Base-by-base conservation (phyloP, 2,888 invertebrate species). In the Coenonympha arcania region DNA sequence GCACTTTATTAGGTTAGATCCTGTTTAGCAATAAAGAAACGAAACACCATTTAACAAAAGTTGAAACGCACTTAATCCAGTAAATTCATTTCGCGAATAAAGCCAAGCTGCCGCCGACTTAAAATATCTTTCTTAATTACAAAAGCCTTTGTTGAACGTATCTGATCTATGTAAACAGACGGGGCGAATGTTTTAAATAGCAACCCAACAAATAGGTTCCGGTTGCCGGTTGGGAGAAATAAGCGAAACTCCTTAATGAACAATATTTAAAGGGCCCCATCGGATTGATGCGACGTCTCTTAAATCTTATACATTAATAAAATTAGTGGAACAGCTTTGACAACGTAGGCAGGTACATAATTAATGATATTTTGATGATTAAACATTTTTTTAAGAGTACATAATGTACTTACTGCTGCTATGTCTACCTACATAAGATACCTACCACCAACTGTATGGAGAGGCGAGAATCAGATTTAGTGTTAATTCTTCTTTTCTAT, bases 41-140 rank as follows among this genome's bases (percentile, higher is more conserved):
- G 57, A 60, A 62, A 56, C 60, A 54, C 56, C 54, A 63, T 66
- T 62, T 66, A 70, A 69, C 72, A 66, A 77, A 78, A 77, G 70
- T 78, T 70, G 71, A 76, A 79, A 76, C 76, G 73, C 73, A 79
- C 75, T 79, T 76, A 75, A 77, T 76, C 71, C 74, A 80, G 77
- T 81, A 81, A 83, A 84, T 82, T 81, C 80, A 82, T 83, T 85
- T 79, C 71, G 73, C 78, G 77, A 79, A 78, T 81, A 80, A 83
- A 81, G 73, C 75, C 83, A 82, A 86, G 84, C 85, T 82, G 85
- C 81, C 75, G 77, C 83, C 78, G 76, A 79, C 82, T 80, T 85
- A 81, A 84, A 84, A 83, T 84, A 85, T 84, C 83, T 84, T 82
- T 82, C 84, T 85, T 86, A 85, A 86, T 85, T 86, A 84, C 84